Percentiles rank a stretch among this genome's conserved stretches.
These are phyloP conservation scores for Hippocampus abdominalis DNA, from an alignment of 2,113 vertebrate genomes.

Conservation along the genomic window DNA sequence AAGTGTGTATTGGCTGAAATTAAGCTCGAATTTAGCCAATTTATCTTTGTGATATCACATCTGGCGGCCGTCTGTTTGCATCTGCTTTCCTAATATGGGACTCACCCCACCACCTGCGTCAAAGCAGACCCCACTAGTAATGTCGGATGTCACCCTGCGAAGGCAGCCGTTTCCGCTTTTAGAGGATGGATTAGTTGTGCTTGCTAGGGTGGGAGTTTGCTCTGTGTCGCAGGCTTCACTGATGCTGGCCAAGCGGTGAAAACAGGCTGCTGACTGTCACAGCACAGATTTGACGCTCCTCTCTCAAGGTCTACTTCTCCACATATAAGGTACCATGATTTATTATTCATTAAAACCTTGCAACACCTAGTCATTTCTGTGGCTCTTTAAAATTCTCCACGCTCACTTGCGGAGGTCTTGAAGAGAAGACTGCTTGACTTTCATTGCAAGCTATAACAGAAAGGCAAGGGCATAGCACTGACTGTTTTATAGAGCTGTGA, in stretches of 20 bases:
- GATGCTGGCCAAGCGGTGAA: slow-evolving; percentile 23
- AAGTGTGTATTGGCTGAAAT: not conserved
- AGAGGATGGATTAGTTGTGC: slow-evolving; percentile 49
- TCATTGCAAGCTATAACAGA: slow-evolving; percentile 33
- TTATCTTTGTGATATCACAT: slow-evolving; percentile 54
- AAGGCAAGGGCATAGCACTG: slow-evolving; percentile 29
- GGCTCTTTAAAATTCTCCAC: slow-evolving; percentile 58
- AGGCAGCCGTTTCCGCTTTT: slow-evolving; percentile 30
- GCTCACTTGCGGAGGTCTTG: slow-evolving; percentile 35
- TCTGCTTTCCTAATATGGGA: slow-evolving; percentile 39
- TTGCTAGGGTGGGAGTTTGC: slow-evolving; percentile 9
- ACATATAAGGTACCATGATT: slow-evolving; percentile 40
- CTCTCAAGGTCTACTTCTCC: slow-evolving; percentile 57
- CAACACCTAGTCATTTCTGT: slow-evolving; percentile 54
- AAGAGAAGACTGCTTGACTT: slow-evolving; percentile 39
- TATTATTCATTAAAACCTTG: slow-evolving; percentile 59
- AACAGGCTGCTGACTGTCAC: slow-evolving; percentile 49
- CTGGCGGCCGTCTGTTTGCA: slow-evolving; percentile 52
- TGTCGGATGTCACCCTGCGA: slow-evolving; percentile 8
- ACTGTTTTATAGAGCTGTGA: slow-evolving; percentile 16
- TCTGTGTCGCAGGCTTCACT: slow-evolving; percentile 2
- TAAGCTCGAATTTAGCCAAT: slow-evolving; percentile 39
- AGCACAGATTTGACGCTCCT: slow-evolving; percentile 43
- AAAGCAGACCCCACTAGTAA: slow-evolving; percentile 26
- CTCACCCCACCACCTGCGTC: slow-evolving; percentile 41